Conservation (phyloP, 2,888 invertebrate species). For the Stegana nigrithorax region DNA sequence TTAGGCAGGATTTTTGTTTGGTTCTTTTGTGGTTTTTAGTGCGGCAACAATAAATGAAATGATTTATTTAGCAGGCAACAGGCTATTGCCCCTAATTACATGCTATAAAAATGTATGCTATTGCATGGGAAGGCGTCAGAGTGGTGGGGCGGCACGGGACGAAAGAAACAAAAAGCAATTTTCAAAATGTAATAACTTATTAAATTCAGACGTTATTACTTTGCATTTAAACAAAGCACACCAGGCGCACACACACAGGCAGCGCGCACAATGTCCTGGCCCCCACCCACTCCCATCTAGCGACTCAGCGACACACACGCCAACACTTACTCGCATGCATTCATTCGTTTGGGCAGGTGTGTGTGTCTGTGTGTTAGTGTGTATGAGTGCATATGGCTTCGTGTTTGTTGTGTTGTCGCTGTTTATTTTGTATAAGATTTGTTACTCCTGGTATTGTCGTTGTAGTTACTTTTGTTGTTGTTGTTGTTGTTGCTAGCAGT, state of each 20-base stretch:
- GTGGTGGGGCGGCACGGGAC: too few relatives aligned
- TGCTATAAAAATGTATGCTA: not conserved
- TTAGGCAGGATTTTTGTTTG: too few relatives aligned
- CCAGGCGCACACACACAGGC: not conserved
- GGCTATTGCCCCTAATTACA: slow-evolving; percentile 6
- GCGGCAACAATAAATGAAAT: not conserved
- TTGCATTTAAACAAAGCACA: slow-evolving; percentile 19
- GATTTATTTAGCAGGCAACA: not conserved
- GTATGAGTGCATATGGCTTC: too few relatives aligned
- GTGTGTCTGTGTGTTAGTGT: too few relatives aligned
- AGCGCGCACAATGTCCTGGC: not conserved
- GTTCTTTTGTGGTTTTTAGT: not conserved
- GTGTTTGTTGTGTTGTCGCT: too few relatives aligned
- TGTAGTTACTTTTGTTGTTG: not conserved
- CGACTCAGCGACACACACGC: not conserved
- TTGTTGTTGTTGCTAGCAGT: not conserved
- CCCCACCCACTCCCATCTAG: not conserved
- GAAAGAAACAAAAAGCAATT: slow-evolving; percentile 32
- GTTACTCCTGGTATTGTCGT: not conserved
- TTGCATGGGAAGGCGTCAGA: not conserved
- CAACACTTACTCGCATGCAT: not conserved
- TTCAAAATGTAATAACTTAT: slow-evolving; percentile 48
- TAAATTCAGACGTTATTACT: slow-evolving; percentile 35
- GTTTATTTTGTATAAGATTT: too few relatives aligned
- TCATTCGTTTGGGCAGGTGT: too few relatives aligned